Evolutionary conservation across 2,888 invertebrate species (phyloP), one percentile per base, ranked within the genome.

Genomic region (Tanypteryx hageni): DNA sequence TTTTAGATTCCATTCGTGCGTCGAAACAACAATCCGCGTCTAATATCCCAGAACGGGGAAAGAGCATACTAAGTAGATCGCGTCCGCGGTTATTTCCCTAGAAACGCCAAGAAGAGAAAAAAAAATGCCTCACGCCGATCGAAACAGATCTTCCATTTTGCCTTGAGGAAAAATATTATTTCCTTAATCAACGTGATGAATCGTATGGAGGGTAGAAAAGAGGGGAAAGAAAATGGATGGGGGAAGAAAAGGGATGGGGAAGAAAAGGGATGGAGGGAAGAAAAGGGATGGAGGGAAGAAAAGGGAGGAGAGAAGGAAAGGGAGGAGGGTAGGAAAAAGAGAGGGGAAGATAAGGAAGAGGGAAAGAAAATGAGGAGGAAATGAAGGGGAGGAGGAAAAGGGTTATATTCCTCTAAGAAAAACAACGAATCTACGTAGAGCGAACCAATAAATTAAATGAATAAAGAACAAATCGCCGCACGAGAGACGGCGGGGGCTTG

Each of bases 131-230:
- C 18, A 68, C n/a, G 89, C 18, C 64, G 16, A 9, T 27, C 44
- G n/a, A n/a, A 68, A 64, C 86, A 86, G 61, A 61, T 31, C 59
- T 27, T 59, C n/a, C 64, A 31, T n/a, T 64, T 68, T 89, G 44
- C n/a, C 44, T 44, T n/a, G 31, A 64, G 44, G 10, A 44, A 89
- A 64, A 89, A 68, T 64, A 44, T 56, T 27, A 31, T 64, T 89
- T 64, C 64, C 89, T 89, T 89, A 89, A 68, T 89, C 89, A 89
- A 89, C 64, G n/a, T 56, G 68, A 89, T 68, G 44, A 89, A 68
- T n/a, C 13, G 89, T 31, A 44, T 31, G 61, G 64, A 58, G 11
- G n/a, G n/a, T n/a, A 16, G 83, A 83, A n/a, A 57, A 56, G 44
- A 18, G 44, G 27, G 4, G 4, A 56, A 82, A 44, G 83, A 57